A percentile compares a stretch with the other conserved stretches of the same genome.
These are phyloP conservation scores for Diplodus sargus DNA, from an alignment of 2,797 vertebrate genomes.

Conservation along the genomic window DNA sequence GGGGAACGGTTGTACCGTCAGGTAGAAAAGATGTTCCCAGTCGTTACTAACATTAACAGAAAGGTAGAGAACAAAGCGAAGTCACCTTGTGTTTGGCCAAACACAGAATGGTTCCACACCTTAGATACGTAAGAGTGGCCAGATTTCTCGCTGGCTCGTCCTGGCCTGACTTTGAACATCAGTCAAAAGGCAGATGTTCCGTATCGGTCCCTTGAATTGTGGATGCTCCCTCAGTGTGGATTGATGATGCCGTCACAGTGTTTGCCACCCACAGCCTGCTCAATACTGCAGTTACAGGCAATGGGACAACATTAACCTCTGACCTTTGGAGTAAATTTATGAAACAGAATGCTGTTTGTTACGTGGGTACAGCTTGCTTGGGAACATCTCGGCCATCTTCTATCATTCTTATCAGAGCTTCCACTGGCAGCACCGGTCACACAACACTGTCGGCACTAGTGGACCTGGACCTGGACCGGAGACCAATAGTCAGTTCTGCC, in stretches of 20 bases:
- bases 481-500: background rate
- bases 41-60: background rate
- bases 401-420: background rate
- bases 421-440: background rate
- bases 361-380: background rate
- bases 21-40: background rate
- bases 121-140: background rate
- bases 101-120: background rate
- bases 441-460: background rate
- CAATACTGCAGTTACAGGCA: constrained; percentile 2
- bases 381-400: background rate
- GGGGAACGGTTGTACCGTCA: background rate
- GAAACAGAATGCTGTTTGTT: constrained; percentile 9
- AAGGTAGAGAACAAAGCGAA: background rate
- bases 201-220: constrained; percentile 6
- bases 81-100: background rate
- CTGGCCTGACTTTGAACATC: background rate
- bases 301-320: constrained; percentile 16
- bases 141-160: background rate
- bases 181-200: background rate
- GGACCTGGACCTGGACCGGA: background rate
- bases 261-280: constrained; percentile 8
- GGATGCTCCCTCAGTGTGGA: constrained; percentile 1
- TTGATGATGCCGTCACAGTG: constrained; percentile 28
- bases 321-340: constrained; percentile 21